A percentile compares a stretch with the other conserved stretches of the same genome.
Evolutionary conservation across 2,113 vertebrate species (phyloP).

Genomic region (Callipepla squamata): DNA sequence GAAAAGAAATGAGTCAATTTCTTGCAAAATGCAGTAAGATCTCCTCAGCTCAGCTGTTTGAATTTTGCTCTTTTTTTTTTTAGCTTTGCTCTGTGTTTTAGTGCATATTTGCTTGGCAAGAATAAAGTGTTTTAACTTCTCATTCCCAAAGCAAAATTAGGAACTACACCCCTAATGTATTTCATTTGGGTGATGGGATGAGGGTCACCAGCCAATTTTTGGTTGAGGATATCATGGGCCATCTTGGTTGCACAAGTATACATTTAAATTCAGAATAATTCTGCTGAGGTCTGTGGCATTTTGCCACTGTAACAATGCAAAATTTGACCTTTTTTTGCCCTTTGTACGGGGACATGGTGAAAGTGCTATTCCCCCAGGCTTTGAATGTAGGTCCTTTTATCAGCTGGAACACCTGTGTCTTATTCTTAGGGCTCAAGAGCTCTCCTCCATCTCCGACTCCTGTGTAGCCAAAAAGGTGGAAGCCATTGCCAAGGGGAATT

Average conservation of each 20-base stretch:
- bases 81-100: conserved; percentile 31
- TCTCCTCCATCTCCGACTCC: background rate
- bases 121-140: conserved; percentile 15
- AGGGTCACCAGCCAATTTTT: background rate
- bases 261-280: conserved; percentile 6
- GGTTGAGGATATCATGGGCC: background rate
- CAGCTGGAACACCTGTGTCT: background rate
- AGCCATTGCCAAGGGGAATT: background rate
- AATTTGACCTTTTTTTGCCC: background rate
- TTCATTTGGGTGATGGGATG: conserved; percentile 19
- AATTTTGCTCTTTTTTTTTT: conserved; percentile 36
- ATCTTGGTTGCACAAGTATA: conserved; percentile 31
- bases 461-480: background rate
- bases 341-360: background rate
- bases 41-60: background rate
- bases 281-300: conserved; percentile 23
- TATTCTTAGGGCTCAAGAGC: background rate
- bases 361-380: fast-evolving
- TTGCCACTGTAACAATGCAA: background rate
- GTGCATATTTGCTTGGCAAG: conserved; percentile 2
- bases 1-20: background rate
- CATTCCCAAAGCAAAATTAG: conserved; percentile 12
- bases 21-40: conserved; percentile 16
- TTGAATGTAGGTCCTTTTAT: background rate
- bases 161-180: background rate